Evolutionary conservation across 2,113 vertebrate genomes (phyloP), one percentile per base, ranked within the genome.

Genomic region (Otus sunia): DNA sequence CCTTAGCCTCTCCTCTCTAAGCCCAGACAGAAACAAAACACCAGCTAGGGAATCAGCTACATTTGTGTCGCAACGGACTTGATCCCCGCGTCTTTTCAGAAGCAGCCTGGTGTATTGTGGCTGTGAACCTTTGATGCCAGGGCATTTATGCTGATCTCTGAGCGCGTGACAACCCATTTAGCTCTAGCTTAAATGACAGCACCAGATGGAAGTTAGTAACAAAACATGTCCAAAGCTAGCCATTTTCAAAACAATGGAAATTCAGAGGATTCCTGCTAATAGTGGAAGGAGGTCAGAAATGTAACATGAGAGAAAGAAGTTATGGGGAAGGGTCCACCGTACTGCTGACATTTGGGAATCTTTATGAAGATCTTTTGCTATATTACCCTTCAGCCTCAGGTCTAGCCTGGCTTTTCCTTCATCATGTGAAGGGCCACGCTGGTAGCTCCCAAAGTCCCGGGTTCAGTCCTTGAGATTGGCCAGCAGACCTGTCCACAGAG

Each of bases 11-110:
- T 86, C 84, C 85, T 94, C 82, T 81, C 91, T 96, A 96, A 88
- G 92, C 89, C 95, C 88, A 97, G 96, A 96, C 96, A 97, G 96
- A 97, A 97, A 96, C 94, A 93, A 95, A 97, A 92, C 60, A 94
- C 95, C 92, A 90, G 81, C 78, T 22, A 96, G 96, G 92, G 96
- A 97, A 92, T 88, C 19, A 1, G 81, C 58, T 74, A 79, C 97
- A 92, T 92, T 97, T 92, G 91, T 34, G 37, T 91, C 49, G 94
- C 86, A 90, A 72, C 52, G 86, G 96, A 95, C 94, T 95, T 92
- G 83, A 86, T 78, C 94, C 87, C 93, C 5, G 0, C 1, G 1
- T 84, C 95, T 88, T 95, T 94, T 88, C 88, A 95, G 88, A 97
- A 96, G 93, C 92, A 92, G 75, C 74, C 81, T 83, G 53, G n/a